A percentile compares a stretch with the other conserved stretches of the same genome.
These are phyloP conservation scores for Amblyopsis hoosieri DNA, from an alignment of 2,797 vertebrate species.

Conservation along the genomic window DNA sequence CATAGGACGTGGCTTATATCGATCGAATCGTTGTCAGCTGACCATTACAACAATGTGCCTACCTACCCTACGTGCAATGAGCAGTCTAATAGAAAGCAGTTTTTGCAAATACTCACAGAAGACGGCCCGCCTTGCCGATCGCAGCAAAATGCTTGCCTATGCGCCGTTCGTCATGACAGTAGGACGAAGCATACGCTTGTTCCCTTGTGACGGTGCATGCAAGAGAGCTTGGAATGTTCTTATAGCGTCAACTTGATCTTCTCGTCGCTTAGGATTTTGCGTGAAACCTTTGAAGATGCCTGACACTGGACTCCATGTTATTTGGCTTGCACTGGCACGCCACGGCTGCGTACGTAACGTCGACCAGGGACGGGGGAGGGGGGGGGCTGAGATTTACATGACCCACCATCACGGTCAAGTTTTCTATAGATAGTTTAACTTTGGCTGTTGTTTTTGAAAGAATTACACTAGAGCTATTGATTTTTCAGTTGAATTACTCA, in stretches of 20 bases:
- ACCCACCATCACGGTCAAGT: conserved; percentile 30
- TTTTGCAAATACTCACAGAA: conserved; percentile 69
- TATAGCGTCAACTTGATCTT: conserved; percentile 26
- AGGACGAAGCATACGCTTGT: conserved; percentile 40
- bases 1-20: conserved; percentile 42
- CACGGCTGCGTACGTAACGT: conserved; percentile 82
- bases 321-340: conserved; percentile 72
- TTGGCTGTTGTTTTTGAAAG: background rate
- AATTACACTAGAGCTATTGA: background rate
- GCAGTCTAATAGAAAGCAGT: conserved; percentile 38
- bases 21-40: conserved; percentile 51
- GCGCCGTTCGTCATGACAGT: conserved; percentile 59
- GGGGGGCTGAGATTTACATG: conserved; percentile 25
- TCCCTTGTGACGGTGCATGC: conserved; percentile 46
- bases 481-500: background rate
- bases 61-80: conserved; percentile 27
- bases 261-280: conserved; percentile 35
- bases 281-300: conserved; percentile 64
- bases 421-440: conserved; percentile 50
- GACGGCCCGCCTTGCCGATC: conserved; percentile 70
- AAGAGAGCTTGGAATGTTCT: conserved; percentile 20
- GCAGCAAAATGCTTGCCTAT: conserved; percentile 47
- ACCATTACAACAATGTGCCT: conserved; percentile 35
- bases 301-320: conserved; percentile 81
- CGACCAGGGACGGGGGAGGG: conserved; percentile 64